Percentiles rank a stretch among this genome's conserved stretches.
phyloP scores from a whole-genome alignment of 2,888 invertebrate species.

The Athalia cordata region DNA sequence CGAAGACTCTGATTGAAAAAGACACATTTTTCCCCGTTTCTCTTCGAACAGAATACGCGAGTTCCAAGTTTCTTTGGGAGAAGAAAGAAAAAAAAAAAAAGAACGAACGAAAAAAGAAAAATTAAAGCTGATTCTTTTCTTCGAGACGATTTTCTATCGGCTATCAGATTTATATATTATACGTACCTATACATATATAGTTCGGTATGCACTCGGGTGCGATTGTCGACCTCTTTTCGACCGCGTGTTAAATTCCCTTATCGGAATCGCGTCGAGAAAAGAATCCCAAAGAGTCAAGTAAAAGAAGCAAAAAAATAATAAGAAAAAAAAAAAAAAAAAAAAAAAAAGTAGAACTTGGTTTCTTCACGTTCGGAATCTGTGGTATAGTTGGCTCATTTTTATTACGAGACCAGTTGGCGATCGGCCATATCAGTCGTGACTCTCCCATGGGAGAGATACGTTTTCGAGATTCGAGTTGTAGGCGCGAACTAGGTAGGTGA shows the following conservation, averaged over 20 bases:
- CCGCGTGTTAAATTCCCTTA: constrained; percentile 39
- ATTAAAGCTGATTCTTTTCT: too few species aligned
- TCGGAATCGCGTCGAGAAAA: constrained; percentile 31
- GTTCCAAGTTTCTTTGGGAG: too few species aligned
- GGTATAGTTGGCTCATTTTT: constrained; percentile 31
- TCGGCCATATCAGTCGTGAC: constrained; percentile 37
- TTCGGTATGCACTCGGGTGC: not conserved
- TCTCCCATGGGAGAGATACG: not conserved
- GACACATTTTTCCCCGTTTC: too few species aligned
- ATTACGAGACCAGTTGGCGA: constrained; percentile 36
- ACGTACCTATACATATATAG: not conserved
- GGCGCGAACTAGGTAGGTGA: not conserved
- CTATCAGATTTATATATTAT: not conserved
- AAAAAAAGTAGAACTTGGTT: not conserved
- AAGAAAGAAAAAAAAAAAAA: too few species aligned
- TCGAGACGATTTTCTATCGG: too few species aligned
- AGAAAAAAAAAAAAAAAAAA: too few species aligned
- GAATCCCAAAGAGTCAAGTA: too few species aligned
- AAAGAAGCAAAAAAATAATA: too few species aligned
- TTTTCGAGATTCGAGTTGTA: not conserved
- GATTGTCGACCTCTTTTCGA: constrained; percentile 12
- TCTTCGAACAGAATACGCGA: too few species aligned
- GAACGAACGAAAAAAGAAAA: too few species aligned
- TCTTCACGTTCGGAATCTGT: not conserved
- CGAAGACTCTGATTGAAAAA: too few species aligned